phyloP scores from a whole-genome alignment of 2,888 invertebrate species.

The Zhuqinia jingwanae region DNA sequence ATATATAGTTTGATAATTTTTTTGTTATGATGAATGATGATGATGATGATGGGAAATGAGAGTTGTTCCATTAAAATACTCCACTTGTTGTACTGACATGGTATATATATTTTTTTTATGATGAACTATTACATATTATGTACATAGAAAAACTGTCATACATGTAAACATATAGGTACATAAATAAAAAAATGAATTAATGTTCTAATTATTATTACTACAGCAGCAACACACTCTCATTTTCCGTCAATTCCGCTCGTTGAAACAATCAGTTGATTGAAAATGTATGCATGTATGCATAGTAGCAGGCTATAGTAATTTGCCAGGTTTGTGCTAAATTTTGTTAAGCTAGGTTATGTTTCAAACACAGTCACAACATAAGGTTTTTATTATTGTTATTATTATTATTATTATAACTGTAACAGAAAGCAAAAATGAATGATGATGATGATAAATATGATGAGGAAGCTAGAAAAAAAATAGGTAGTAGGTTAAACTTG shows the following conservation, averaged over 20 bases:
- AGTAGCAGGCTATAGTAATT: no score
- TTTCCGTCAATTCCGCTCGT: no score
- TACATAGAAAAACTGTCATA: no score
- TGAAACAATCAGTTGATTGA: no score
- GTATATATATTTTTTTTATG: neutral
- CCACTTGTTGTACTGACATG: neutral
- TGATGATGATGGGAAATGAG: neutral
- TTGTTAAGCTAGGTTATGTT: constrained; percentile 60
- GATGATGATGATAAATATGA: no score
- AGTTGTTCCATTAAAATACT: neutral
- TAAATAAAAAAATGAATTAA: neutral
- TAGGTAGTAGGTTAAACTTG: constrained; percentile 23
- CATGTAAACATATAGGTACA: neutral
- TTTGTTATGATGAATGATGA: neutral
- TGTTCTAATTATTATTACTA: neutral
- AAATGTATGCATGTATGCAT: no score
- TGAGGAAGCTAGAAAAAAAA: constrained; percentile 28
- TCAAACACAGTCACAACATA: neutral
- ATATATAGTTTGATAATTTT: neutral
- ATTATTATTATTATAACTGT: neutral
- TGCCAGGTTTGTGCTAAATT: constrained; percentile 40
- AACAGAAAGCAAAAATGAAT: neutral
- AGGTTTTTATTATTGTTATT: neutral
- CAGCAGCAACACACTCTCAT: neutral
- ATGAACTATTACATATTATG: no score